Conservation (phyloP, 2,797 vertebrate genomes). For the Bucorvus abyssinicus region DNA sequence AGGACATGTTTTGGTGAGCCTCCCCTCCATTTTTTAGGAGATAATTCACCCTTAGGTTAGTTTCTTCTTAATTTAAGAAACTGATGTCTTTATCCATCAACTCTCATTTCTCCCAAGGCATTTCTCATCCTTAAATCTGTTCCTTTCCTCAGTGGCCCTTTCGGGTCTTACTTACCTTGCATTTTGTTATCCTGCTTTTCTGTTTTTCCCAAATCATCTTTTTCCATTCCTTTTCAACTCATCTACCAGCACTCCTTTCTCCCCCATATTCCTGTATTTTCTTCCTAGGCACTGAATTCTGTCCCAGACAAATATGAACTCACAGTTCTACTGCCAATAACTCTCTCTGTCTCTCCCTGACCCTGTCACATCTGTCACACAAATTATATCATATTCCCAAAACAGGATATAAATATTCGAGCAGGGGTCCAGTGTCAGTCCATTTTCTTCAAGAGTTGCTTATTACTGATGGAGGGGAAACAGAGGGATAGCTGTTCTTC, state of each 20-base stretch:
- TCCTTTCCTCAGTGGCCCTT: background rate
- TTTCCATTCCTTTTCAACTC: background rate
- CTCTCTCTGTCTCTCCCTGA: background rate
- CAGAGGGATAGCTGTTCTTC: background rate
- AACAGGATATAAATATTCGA: background rate
- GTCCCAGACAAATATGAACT: background rate
- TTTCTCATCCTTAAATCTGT: background rate
- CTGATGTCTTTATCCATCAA: background rate
- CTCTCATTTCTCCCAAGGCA: background rate
- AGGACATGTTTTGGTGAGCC: background rate
- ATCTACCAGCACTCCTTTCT: background rate
- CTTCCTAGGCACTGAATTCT: background rate
- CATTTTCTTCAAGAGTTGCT: background rate
- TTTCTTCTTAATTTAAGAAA: background rate
- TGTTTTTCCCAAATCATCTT: background rate
- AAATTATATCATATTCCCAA: background rate
- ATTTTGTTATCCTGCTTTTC: background rate
- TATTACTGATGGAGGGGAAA: background rate
- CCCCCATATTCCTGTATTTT: background rate
- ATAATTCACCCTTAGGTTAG: background rate
- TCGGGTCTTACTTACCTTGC: background rate
- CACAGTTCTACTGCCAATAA: background rate
- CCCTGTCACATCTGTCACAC: background rate
- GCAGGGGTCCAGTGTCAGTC: background rate
- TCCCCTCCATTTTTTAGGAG: background rate